Evolutionary conservation across 92 coral and sea anemone species (phyloP), one percentile per base, ranked within the genome.

Genomic region (Parazoanthus swiftii): DNA sequence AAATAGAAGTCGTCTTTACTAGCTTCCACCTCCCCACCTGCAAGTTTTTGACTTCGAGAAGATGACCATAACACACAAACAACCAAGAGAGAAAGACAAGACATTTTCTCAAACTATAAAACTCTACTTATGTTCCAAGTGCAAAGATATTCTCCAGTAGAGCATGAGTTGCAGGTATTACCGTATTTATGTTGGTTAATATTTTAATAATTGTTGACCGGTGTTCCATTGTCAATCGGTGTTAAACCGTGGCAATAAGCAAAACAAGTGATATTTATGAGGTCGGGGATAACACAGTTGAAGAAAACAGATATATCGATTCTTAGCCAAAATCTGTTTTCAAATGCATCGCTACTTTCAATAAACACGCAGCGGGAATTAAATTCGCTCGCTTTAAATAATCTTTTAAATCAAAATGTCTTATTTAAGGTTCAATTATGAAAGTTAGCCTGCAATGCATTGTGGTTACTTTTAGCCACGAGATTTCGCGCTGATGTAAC

Each of bases 401-500:
- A 8, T 23, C 5, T 81, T 81, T 36, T 0, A 56, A 13, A 63
- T 59, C 5, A 29, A 14, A 18, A 50, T 54, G 18, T 1, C 23
- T 20, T 35, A 58, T 29, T 1, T 15, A 81, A 9, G 76, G 6
- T 3, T 5, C 21, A 9, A 25, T 26, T 48, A 25, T 38, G 74
- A 42, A 39, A 38, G 29, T 8, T n/a, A 42, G 16, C 8, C 59
- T n/a, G 77, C 56, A 84, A 72, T 18, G 87, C 77, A 16, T 71
- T 54, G 48, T 51, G 54, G 87, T 59, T 37, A 67, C n/a, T 50
- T 50, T 21, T 43, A 56, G 10, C 20, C 65, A 71, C 77, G 87
- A 42, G 77, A 26, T 72, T 84, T 16, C 29, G 74, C 56, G 26
- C 65, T 84, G 87, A 84, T 84, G 87, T 84, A 84, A 84, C 77